Evolutionary conservation across 2,888 invertebrate genomes (phyloP).

Genomic region (Sympetrum striolatum): DNA sequence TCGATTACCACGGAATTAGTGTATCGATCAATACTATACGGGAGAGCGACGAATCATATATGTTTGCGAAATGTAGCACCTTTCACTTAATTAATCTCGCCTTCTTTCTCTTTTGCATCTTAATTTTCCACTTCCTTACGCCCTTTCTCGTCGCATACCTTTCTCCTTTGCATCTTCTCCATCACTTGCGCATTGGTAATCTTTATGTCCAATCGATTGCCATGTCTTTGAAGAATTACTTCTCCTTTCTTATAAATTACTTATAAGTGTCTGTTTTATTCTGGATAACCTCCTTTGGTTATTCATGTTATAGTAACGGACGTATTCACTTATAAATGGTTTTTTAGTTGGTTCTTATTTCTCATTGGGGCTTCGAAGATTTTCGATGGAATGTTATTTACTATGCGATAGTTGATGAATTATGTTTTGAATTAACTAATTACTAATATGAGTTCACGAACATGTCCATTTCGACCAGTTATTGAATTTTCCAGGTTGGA

Average conservation of each 20-base stretch:
- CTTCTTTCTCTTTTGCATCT: not conserved
- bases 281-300: no score
- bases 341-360: no score
- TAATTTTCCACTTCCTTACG: not conserved
- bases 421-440: no score
- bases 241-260: not conserved
- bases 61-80: not conserved
- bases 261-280: no score
- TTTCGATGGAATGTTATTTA: no score
- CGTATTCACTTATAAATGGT: no score
- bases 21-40: constrained; percentile 5
- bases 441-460: no score
- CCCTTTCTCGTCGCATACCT: not conserved
- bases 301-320: no score
- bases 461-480: no score
- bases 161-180: not conserved
- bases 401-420: no score
- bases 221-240: not conserved
- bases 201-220: not conserved
- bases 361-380: no score
- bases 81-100: constrained; percentile 28
- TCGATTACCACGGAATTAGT: not conserved
- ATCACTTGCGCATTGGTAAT: not conserved
- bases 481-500: no score
- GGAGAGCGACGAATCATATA: not conserved